Percentiles rank a stretch among this genome's conserved stretches.
Evolutionary conservation across 2,888 invertebrate genomes (phyloP).

Genomic region (Cosmorhoe ocellata): DNA sequence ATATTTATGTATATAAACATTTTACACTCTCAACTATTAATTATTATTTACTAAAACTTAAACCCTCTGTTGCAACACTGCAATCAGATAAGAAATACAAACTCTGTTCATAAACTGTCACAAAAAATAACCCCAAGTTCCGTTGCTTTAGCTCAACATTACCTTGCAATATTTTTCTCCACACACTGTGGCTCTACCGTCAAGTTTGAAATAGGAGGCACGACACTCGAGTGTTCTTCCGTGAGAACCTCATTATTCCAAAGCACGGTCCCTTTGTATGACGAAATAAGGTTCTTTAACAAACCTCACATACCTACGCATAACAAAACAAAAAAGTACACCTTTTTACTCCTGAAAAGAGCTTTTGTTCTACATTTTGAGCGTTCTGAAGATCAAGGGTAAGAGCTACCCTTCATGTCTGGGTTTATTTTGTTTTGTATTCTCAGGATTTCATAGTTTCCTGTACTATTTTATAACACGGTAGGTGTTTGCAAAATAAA

Average conservation of each 20-base stretch:
- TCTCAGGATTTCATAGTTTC: slow-evolving; percentile 3
- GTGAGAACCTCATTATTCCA: slow-evolving; percentile 77
- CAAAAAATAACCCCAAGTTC: slow-evolving; percentile 8
- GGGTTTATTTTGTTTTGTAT: slow-evolving; percentile 24
- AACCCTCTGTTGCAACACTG: no score
- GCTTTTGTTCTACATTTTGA: slow-evolving; percentile 37
- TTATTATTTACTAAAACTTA: no score
- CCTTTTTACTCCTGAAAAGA: slow-evolving; percentile 41
- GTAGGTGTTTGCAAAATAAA: background rate
- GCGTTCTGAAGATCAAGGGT: slow-evolving; percentile 37
- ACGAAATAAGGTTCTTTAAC: slow-evolving; percentile 79
- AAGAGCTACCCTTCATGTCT: slow-evolving; percentile 22
- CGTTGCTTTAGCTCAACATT: slow-evolving; percentile 12
- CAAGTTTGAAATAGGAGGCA: slow-evolving; percentile 71
- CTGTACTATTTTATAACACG: slow-evolving; percentile 11
- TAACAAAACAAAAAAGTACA: slow-evolving; percentile 39
- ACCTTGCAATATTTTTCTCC: slow-evolving; percentile 36
- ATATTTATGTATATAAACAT: no score
- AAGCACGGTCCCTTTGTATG: slow-evolving; percentile 76
- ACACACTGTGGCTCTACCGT: slow-evolving; percentile 57
- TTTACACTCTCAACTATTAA: no score
- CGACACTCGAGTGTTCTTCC: slow-evolving; percentile 58
- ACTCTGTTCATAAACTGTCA: slow-evolving; percentile 7
- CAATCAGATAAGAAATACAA: background rate
- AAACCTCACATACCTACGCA: slow-evolving; percentile 71